phyloP scores from a whole-genome alignment of 1,140 invertebrate genomes.

The Gryon sp. region DNA sequence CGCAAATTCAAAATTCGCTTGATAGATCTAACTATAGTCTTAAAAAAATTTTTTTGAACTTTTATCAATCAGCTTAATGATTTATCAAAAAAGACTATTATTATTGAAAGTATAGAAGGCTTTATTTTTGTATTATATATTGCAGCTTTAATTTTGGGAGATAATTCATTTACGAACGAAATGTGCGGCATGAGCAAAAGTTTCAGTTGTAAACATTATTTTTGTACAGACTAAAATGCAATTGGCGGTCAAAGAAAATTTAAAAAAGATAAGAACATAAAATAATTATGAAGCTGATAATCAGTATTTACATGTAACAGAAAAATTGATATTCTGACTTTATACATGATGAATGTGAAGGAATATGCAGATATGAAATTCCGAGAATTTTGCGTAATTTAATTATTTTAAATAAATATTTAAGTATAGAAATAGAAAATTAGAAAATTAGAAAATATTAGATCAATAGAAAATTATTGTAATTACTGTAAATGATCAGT shows the following conservation, averaged over 20 bases:
- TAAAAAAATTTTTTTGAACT: slow-evolving; percentile 22
- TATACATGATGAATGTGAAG: slow-evolving; percentile 58
- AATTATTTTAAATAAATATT: slow-evolving; percentile 41
- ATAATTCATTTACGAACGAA: slow-evolving; percentile 17
- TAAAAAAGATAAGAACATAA: too few species aligned
- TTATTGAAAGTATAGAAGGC: slow-evolving; percentile 11
- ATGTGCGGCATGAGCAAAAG: slow-evolving; percentile 3
- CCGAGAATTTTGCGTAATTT: slow-evolving; percentile 45
- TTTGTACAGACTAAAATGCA: slow-evolving; percentile 2
- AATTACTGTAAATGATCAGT: too few species aligned
- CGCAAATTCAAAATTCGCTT: too few species aligned
- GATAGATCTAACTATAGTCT: too few species aligned
- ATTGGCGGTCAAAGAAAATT: not conserved
- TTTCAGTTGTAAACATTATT: slow-evolving; percentile 11
- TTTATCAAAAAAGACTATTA: slow-evolving; percentile 41
- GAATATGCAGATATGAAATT: slow-evolving; percentile 47
- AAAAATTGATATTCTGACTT: slow-evolving; percentile 47
- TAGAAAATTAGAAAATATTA: too few species aligned
- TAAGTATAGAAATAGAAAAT: slow-evolving; percentile 43
- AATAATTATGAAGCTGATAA: slow-evolving; percentile 5
- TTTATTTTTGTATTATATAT: too few species aligned
- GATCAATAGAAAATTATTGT: too few species aligned
- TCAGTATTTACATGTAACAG: slow-evolving; percentile 43
- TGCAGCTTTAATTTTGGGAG: not conserved
- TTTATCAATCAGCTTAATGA: slow-evolving; percentile 54